phyloP scores from a whole-genome alignment of 2,797 vertebrate genomes.

The Pipistrellus nathusii region DNA sequence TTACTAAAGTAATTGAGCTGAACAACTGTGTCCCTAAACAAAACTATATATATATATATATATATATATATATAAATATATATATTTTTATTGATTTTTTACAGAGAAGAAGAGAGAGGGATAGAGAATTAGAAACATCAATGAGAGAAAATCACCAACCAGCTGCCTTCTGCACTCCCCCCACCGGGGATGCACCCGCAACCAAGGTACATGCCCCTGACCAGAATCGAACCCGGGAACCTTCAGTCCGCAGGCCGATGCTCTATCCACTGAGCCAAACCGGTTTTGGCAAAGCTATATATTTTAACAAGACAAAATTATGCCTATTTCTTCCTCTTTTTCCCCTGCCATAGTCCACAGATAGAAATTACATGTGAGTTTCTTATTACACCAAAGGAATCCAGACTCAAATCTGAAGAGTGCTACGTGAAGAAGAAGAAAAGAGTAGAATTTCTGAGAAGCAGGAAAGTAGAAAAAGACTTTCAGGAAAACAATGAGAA shows the following conservation, averaged over 20 bases:
- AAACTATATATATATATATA: neutral
- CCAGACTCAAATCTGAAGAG: constrained; percentile 11
- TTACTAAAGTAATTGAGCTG: constrained; percentile 5
- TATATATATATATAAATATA: no score
- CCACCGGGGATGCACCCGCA: no score
- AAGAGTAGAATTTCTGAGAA: neutral
- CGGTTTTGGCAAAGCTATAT: neutral
- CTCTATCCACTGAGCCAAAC: no score
- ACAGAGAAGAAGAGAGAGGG: no score
- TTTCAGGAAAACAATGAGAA: constrained; percentile 54
- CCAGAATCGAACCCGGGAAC: no score
- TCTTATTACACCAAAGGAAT: constrained; percentile 1
- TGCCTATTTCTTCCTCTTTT: neutral
- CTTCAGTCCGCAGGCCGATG: no score
- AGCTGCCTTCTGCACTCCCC: no score
- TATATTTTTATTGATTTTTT: no score
- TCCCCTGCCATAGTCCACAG: neutral
- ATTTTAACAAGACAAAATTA: neutral
- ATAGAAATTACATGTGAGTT: neutral
- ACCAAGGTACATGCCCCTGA: no score
- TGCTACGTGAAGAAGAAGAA: neutral
- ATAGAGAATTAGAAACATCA: no score
- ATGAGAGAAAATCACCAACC: no score
- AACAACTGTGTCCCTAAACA: constrained; percentile 24
- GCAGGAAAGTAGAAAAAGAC: constrained; percentile 38